Evolutionary conservation across 2,113 vertebrate species (phyloP).

Genomic region (Gorsachius goisagi): DNA sequence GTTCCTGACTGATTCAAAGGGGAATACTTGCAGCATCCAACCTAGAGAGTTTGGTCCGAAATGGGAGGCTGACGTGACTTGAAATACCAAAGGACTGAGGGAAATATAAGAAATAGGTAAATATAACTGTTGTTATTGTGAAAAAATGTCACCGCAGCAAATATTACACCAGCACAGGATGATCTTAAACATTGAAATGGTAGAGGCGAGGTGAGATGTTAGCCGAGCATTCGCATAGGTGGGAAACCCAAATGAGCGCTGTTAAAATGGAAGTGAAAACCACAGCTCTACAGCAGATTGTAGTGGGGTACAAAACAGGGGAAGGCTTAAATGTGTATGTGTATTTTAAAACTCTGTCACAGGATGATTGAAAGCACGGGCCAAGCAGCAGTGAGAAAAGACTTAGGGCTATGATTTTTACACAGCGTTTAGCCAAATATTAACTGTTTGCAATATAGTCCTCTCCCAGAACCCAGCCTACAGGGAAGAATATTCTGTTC

Average conservation of each 20-base stretch:
- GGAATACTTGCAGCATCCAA: neutral
- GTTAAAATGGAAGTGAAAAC: neutral
- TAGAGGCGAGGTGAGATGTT: neutral
- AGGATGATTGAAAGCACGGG: neutral
- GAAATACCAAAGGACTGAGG: neutral
- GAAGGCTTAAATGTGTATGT: neutral
- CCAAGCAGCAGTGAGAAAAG: neutral
- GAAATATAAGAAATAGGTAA: neutral
- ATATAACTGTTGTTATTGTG: neutral
- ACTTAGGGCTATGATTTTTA: neutral
- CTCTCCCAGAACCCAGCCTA: neutral
- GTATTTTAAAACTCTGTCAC: neutral
- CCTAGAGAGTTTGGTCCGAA: neutral
- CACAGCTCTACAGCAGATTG: neutral
- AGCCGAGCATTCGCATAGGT: neutral
- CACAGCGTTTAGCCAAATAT: neutral
- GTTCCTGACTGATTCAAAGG: neutral
- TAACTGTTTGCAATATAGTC: neutral
- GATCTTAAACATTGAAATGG: neutral
- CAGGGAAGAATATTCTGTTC: neutral
- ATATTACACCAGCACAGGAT: neutral
- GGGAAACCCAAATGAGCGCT: neutral
- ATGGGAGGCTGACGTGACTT: neutral
- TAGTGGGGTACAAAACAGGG: neutral
- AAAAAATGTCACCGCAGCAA: neutral